Evolutionary conservation across 2,888 invertebrate genomes (phyloP).

Genomic region (Cacoxenus indagator): DNA sequence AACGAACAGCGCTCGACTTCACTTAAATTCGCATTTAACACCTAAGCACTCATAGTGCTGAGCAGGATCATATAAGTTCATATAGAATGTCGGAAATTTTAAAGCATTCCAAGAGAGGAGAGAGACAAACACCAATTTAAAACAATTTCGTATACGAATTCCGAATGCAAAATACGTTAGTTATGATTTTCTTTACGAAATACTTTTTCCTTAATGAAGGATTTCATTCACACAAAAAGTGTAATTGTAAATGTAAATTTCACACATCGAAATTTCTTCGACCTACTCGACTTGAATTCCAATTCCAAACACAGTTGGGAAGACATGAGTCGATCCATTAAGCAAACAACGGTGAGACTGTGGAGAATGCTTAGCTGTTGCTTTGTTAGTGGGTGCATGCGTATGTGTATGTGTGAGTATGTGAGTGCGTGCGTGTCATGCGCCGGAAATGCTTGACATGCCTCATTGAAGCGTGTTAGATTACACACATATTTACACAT

Average conservation of each 20-base stretch:
- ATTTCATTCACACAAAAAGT: background rate
- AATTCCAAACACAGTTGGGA: conserved; percentile 19
- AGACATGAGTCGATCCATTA: no score
- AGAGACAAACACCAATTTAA: background rate
- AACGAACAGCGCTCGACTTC: no score
- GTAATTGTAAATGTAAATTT: conserved; percentile 56
- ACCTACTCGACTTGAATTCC: conserved; percentile 30
- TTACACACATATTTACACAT: conserved; percentile 28
- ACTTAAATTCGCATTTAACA: conserved; percentile 9
- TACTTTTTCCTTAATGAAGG: background rate
- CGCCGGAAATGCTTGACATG: conserved; percentile 59
- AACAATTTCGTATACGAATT: background rate
- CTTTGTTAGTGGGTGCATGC: background rate
- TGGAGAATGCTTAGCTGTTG: background rate
- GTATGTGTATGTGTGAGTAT: background rate
- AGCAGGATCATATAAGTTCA: background rate
- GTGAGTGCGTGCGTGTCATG: conserved; percentile 23
- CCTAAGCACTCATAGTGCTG: background rate
- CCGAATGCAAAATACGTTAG: no score
- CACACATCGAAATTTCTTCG: conserved; percentile 49
- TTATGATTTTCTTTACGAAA: background rate
- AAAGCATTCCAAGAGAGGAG: background rate
- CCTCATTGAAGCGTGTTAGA: conserved; percentile 60
- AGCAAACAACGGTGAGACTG: background rate
- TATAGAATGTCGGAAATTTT: background rate